These are phyloP conservation scores for Tetragonula carbonaria DNA, from an alignment of 2,888 invertebrate species.

Conservation along the genomic window DNA sequence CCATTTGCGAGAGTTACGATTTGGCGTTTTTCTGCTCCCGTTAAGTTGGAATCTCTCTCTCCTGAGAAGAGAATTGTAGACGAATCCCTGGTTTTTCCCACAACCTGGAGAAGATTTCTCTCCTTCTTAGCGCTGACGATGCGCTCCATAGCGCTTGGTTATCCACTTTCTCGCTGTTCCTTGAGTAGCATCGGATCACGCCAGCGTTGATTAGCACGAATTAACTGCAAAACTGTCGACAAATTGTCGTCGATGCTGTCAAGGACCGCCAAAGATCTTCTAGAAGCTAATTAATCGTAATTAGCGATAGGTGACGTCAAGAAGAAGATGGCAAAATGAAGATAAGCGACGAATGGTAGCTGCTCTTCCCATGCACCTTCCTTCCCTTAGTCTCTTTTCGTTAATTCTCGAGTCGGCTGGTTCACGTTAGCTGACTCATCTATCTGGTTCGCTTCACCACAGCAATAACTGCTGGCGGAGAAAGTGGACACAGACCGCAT, in stretches of 20 bases:
- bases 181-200: too few relatives aligned
- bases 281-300: conserved; percentile 71
- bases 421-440: conserved; percentile 75
- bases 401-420: conserved; percentile 53
- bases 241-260: conserved; percentile 30
- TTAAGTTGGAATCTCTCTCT: too few relatives aligned
- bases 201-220: too few relatives aligned
- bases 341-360: conserved; percentile 63
- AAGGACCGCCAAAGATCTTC: conserved; percentile 36
- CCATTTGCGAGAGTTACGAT: too few relatives aligned
- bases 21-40: too few relatives aligned
- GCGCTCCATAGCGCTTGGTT: too few relatives aligned
- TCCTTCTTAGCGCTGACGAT: too few relatives aligned
- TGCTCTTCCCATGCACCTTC: conserved; percentile 20
- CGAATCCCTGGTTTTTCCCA: too few relatives aligned
- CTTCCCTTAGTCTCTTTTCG: conserved; percentile 33
- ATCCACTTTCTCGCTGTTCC: too few relatives aligned
- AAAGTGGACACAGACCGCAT: conserved; percentile 5
- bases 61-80: too few relatives aligned
- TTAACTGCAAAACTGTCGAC: conserved; percentile 12
- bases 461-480: conserved; percentile 46
- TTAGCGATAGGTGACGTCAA: conserved; percentile 66
- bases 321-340: conserved; percentile 63
- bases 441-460: conserved; percentile 35
- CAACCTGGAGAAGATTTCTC: too few relatives aligned